These are phyloP conservation scores for Hesperia comma DNA, from an alignment of 2,888 invertebrate species.

Conservation along the genomic window DNA sequence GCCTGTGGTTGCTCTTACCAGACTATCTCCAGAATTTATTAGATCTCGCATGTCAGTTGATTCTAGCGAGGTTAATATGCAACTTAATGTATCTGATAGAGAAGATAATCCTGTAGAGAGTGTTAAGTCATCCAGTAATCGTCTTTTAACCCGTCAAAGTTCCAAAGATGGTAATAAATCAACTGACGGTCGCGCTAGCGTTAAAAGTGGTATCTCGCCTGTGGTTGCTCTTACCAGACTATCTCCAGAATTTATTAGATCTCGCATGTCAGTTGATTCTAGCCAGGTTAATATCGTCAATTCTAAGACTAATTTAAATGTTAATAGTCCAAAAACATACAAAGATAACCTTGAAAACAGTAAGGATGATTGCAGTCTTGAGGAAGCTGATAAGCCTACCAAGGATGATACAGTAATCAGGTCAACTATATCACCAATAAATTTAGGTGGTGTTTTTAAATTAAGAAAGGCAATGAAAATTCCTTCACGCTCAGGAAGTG, in stretches of 20 bases:
- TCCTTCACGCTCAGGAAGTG: constrained; percentile 23
- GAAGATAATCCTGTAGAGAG: not conserved
- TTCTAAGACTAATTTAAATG: not conserved
- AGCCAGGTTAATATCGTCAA: not conserved
- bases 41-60: not conserved
- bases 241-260: constrained; percentile 41
- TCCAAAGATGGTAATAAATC: not conserved
- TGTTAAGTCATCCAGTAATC: too few species aligned
- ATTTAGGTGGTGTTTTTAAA: constrained; percentile 49
- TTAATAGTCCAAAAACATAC: not conserved
- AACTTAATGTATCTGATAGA: constrained; percentile 25
- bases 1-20: constrained; percentile 39
- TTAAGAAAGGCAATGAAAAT: constrained; percentile 19
- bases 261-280: not conserved
- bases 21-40: constrained; percentile 43
- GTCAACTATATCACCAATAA: constrained; percentile 63
- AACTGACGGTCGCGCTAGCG: constrained; percentile 6
- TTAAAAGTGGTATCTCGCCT: constrained; percentile 28
- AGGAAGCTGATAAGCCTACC: not conserved
- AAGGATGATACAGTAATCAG: constrained; percentile 20
- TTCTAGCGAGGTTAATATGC: not conserved
- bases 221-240: constrained; percentile 41
- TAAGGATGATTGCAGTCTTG: constrained; percentile 8
- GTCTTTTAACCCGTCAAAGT: not conserved
- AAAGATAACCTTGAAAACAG: constrained; percentile 14